These are phyloP conservation scores for Zoanthus sociatus DNA, from an alignment of 92 coral and sea anemone genomes.

Conservation along the genomic window DNA sequence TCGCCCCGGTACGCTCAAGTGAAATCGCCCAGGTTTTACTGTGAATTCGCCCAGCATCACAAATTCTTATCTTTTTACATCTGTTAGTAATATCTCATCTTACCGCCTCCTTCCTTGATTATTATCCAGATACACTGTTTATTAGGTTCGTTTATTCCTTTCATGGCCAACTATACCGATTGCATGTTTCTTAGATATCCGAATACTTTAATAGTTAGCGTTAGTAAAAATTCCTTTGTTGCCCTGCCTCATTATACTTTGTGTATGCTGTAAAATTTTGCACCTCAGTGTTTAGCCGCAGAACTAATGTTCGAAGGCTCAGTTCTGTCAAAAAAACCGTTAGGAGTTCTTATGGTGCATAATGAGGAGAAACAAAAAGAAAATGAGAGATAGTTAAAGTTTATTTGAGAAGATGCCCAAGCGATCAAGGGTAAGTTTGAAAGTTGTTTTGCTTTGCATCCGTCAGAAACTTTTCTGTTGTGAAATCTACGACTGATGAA, in stretches of 20 bases:
- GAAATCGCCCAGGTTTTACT: too few species aligned
- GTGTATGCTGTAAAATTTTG: constrained; percentile 18
- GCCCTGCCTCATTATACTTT: background rate
- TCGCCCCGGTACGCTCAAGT: too few species aligned
- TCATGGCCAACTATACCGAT: constrained; percentile 1
- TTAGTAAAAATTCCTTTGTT: background rate
- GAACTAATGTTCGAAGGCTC: constrained; percentile 25
- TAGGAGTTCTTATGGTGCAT: background rate
- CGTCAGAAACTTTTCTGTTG: background rate
- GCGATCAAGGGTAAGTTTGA: constrained; percentile 40
- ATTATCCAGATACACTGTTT: constrained; percentile 20
- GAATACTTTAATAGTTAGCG: too few species aligned
- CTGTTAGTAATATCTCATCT: background rate
- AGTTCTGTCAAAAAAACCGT: constrained; percentile 4
- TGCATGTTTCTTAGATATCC: background rate
- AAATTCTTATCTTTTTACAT: too few species aligned
- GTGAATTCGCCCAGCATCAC: too few species aligned
- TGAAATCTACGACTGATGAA: too few species aligned
- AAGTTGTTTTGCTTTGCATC: background rate
- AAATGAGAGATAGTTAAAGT: background rate
- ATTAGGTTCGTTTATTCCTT: background rate
- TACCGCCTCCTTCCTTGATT: constrained; percentile 33
- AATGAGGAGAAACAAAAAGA: too few species aligned
- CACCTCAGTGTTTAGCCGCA: constrained; percentile 1
- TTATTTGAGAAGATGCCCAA: constrained; percentile 2